phyloP scores from a whole-genome alignment of 2,888 invertebrate species.

The Dynastes maya region DNA sequence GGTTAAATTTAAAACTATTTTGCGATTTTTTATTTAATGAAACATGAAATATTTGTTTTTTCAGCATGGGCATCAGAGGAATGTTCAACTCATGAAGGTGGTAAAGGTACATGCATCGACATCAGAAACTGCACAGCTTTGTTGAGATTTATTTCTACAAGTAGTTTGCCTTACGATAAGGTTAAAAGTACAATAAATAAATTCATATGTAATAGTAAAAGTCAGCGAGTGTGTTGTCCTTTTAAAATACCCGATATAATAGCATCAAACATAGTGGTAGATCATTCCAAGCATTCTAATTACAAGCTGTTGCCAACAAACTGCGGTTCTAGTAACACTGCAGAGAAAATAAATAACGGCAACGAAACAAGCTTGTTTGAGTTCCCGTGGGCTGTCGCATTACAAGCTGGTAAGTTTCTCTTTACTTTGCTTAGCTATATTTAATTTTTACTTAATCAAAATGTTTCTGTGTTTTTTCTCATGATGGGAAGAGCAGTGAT shows the following conservation, averaged over 20 bases:
- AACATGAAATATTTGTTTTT: background rate
- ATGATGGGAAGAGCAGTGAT: no score
- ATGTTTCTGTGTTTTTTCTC: no score
- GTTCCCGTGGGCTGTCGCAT: constrained; percentile 84
- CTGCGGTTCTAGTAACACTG: constrained; percentile 74
- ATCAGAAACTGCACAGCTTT: constrained; percentile 12
- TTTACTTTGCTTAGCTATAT: background rate
- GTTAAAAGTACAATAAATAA: background rate
- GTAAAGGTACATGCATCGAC: constrained; percentile 12
- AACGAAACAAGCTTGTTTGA: constrained; percentile 76
- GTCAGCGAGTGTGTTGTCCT: constrained; percentile 73
- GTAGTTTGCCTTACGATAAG: background rate
- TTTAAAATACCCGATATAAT: constrained; percentile 48
- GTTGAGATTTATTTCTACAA: background rate
- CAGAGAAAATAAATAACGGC: constrained; percentile 70
- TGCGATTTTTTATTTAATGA: no score
- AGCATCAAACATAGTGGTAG: constrained; percentile 1
- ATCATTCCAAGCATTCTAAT: constrained; percentile 25
- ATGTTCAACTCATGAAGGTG: constrained; percentile 66
- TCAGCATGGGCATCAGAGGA: constrained; percentile 61
- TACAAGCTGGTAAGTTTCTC: constrained; percentile 67
- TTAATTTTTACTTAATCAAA: no score
- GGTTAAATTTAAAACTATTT: no score
- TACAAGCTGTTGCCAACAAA: constrained; percentile 60
- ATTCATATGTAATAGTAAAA: constrained; percentile 1